Evolutionary conservation across 2,113 vertebrate species (phyloP), one percentile per base, ranked within the genome.

Genomic region (Pelvicachromis taeniatus): DNA sequence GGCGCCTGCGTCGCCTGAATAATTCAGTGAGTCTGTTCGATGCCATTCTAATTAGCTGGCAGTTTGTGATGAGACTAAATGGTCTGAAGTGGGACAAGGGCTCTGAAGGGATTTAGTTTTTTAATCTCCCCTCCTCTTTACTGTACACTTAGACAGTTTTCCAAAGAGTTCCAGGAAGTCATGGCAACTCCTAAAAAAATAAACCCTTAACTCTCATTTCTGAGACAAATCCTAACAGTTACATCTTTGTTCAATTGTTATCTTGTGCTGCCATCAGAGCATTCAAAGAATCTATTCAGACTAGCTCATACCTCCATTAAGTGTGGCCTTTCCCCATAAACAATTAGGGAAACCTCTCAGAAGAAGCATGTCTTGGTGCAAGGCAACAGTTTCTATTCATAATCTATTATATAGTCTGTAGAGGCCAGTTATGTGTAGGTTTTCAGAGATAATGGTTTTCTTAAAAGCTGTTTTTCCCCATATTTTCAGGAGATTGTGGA

Each of bases 401-500:
- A 38, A 65, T 38, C 59, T 38, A 11, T 63, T 1, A 63, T 63
- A 19, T 21, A 8, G 33, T 73, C 17, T 50, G 26, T 65, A 73
- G 63, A 61, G 6, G 42, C 12, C 52, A 54, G 50, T 53, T 31
- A 6, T 23, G 10, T 53, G 65, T 85, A 33, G 48, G 21, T 73
- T 61, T 75, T 4, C 23, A 19, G n/a, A 40, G 50, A 77, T 52
- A 58, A 54, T 77, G 73, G 65, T 58, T 73, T n/a, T 80, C 42
- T 17, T 75, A 29, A 92, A 85, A 75, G 50, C 21, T 7, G 82
- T 79, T 77, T 80, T 48, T 86, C 81, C 52, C 52, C 45, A 5
- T 87, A 90, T 88, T 93, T 88, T 58, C 94, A 98, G 97, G 96
- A 93, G 97, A 98, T 79, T 96, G 96, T 91, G 97, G 97, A 80